Evolutionary conservation across 2,888 invertebrate genomes (phyloP).

Genomic region (Hirtodrosophila confusa): DNA sequence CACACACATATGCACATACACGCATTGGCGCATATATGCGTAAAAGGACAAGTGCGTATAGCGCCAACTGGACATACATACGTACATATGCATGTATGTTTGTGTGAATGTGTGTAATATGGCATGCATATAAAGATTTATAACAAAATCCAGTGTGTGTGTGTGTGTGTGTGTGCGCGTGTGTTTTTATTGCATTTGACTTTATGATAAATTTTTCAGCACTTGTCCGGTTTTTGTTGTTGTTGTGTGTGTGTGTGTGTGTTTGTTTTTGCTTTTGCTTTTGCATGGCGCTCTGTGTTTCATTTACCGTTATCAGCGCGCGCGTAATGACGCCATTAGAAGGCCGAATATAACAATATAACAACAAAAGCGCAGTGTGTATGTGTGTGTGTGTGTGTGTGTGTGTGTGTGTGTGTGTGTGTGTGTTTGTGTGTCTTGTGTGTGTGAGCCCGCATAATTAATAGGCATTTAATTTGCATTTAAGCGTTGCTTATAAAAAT

Average conservation of each 20-base stretch:
- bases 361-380: constrained; percentile 1
- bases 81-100: background rate
- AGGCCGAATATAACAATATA: constrained; percentile 11
- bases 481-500: constrained; percentile 47
- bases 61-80: constrained; percentile 2
- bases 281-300: constrained; percentile 6
- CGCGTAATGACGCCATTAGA: constrained; percentile 53
- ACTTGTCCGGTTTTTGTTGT: constrained; percentile 35
- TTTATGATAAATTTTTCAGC: constrained; percentile 48
- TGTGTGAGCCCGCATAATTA: constrained; percentile 44
- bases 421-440: constrained; percentile 1
- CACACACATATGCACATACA: background rate
- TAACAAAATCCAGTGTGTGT: constrained; percentile 4
- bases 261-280: background rate
- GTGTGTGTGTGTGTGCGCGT: constrained; percentile 4
- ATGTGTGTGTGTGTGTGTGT: constrained; percentile 1
- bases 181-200: constrained; percentile 10
- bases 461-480: constrained; percentile 50
- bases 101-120: constrained; percentile 2
- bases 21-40: constrained; percentile 5
- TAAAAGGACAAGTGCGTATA: constrained; percentile 28
- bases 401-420: background rate
- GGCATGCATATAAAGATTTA: constrained; percentile 14
- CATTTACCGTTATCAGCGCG: constrained; percentile 46
- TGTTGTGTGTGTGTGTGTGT: constrained; percentile 6